Base-by-base conservation (phyloP, 23 tunicate genomes). In the Clavelina lepadiformis region DNA sequence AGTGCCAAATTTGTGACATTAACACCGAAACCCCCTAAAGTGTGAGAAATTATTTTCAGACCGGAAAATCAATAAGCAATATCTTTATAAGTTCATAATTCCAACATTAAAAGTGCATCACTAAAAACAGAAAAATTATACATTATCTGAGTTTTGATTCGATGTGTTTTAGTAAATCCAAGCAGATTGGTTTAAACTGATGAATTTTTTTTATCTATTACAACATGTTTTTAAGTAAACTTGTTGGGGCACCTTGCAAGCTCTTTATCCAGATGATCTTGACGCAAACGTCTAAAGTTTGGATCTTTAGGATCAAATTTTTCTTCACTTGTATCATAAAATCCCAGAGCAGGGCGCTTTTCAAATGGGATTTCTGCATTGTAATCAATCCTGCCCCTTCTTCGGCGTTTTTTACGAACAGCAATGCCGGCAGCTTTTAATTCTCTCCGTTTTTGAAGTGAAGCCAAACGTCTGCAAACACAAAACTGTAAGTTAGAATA, bases 331-430 rank as follows among this genome's bases (percentile, higher is more conserved):
- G 78, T 68, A 53, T 94, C 99, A 70, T 86, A 66, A 71, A 94
- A 94, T 19, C 95, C 95, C 3, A 87, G 38, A 8, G 95, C 81
- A n/a, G 94, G 88, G 22, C 60, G 47, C 47, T 94, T 80, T 50
- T 80, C 85, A 46, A 94, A 94, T 37, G 99, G 99, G 58, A 94
- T 94, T 53, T 94, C 99, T 24, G 91, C 91, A 61, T 94, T 94
- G 51, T 94, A 94, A 69, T 94, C 85, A 36, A 94, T 94, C 56
- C 94, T 76, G 24, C 95, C 91, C 34, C 65, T 65, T 37, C 65
- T 80, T 19, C 80, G 65, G 0, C 95, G 58, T 34, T 63, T 68
- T 50, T 75, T 75, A 8, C 86, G 73, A 27, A 72, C 50, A 35
- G 69, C 68, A 44, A 94, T 94, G 6, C 99, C 99, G 26, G 95